Evolutionary conservation across 1,140 invertebrate genomes (phyloP).

Genomic region (Saccostrea echinata): DNA sequence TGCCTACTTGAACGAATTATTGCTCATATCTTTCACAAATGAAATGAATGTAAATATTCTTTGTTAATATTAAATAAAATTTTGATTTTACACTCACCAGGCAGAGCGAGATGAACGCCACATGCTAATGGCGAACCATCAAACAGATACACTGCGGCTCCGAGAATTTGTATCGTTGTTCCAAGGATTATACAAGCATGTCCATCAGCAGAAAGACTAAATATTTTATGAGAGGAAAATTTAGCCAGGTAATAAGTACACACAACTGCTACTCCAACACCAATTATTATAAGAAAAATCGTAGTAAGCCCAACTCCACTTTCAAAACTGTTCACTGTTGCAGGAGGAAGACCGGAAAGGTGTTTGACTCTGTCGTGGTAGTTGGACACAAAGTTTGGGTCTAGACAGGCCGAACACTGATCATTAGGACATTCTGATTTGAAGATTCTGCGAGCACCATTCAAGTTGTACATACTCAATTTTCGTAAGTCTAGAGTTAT

Average conservation of each 20-base stretch:
- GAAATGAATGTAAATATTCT: no score
- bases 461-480: constrained; percentile 43
- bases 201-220: constrained; percentile 47
- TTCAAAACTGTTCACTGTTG: not conserved
- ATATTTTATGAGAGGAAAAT: constrained; percentile 42
- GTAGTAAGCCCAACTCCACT: constrained; percentile 41
- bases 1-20: no score
- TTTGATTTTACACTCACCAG: not conserved
- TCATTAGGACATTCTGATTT: constrained; percentile 38
- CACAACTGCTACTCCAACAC: constrained; percentile 9
- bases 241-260: constrained; percentile 14
- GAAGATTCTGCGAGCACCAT: constrained; percentile 30
- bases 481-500: constrained; percentile 41
- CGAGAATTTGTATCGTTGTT: not conserved
- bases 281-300: constrained; percentile 39
- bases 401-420: constrained; percentile 12
- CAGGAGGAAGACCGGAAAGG: constrained; percentile 20
- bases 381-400: constrained; percentile 31
- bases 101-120: constrained; percentile 37
- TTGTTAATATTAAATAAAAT: no score
- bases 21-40: no score
- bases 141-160: constrained; percentile 37
- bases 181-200: constrained; percentile 39
- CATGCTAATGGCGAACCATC: constrained; percentile 13
- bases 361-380: constrained; percentile 37